Evolutionary conservation across 2,888 invertebrate species (phyloP).

Genomic region (Cantharis rustica): DNA sequence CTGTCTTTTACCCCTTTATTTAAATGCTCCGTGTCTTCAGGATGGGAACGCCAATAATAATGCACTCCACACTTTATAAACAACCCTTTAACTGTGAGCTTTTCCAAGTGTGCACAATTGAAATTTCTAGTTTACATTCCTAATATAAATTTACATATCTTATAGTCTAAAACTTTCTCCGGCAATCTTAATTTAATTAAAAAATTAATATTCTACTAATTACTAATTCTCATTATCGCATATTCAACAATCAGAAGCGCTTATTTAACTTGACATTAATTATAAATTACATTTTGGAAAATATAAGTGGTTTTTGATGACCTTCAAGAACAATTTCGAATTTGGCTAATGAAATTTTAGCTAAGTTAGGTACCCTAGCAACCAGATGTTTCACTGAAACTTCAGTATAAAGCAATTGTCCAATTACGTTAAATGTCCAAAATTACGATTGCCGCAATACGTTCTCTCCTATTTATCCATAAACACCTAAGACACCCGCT

Average conservation of each 20-base stretch:
- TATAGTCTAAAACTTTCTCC: background rate
- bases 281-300: conserved; percentile 36
- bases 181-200: background rate
- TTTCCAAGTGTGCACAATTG: conserved; percentile 20
- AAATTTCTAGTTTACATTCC: conserved; percentile 6
- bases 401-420: conserved; percentile 11
- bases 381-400: conserved; percentile 21
- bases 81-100: conserved; percentile 25
- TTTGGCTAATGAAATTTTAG: conserved; percentile 43
- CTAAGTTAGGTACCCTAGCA: conserved; percentile 9
- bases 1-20: conserved; percentile 44
- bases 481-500: background rate
- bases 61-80: conserved; percentile 34
- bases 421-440: background rate
- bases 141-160: background rate
- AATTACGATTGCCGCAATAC: background rate
- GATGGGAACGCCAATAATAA: conserved; percentile 37
- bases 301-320: conserved; percentile 38
- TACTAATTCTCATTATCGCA: background rate
- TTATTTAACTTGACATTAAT: conserved; percentile 29
- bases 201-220: background rate
- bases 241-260: background rate
- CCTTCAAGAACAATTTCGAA: conserved; percentile 39
- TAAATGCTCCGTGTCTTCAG: conserved; percentile 39
- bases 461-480: background rate